Base-by-base conservation (phyloP, 2,888 invertebrate species). In the Hypsopygia costalis region DNA sequence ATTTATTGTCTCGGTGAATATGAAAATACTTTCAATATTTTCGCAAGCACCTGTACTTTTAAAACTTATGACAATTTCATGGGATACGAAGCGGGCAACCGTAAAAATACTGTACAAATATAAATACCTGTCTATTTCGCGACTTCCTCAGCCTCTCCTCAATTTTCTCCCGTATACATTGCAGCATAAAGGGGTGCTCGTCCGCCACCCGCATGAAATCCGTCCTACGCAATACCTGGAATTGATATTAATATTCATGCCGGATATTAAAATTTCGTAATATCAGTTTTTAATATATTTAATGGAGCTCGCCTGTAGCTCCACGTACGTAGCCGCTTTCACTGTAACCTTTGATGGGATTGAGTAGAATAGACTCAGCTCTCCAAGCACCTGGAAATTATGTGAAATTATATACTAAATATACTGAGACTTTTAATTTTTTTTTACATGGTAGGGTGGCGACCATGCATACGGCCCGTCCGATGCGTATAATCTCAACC, bases 291-390 rank as follows among this genome's bases (percentile, higher is more conserved):
- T 50, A 44, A 54, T 44, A 51, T 47, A 31, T 10, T 9, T 43
- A 39, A 46, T 44, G 46, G 27, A 27, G 52, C 49, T 57, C 27
- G 69, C 87, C 76, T 88, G 87, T 35, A 87, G 41, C 61, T 89
- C 88, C n/a, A 87, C 82, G 47, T 88, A 88, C 41, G 87, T 82
- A 35, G 88, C 88, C 7, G 88, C 88, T 61, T 80, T 79, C 32
- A 86, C 78, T 0, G 87, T 86, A 36, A 87, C 87, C 66, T 89
- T 89, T 28, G 87, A 68, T 27, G 88, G 87, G 44, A 87, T 79
- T 20, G 87, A 88, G 60, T 80, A 80, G 56, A 87, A 83, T 44
- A 89, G 62, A 58, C 80, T 81, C 43, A 85, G 57, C 60, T 87
- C 88, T 3, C 79, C 90, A 20, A 81, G 60, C 28, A 88, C 80